Base-by-base conservation (phyloP, 2,888 invertebrate species). In the Sclerodermus sp. region DNA sequence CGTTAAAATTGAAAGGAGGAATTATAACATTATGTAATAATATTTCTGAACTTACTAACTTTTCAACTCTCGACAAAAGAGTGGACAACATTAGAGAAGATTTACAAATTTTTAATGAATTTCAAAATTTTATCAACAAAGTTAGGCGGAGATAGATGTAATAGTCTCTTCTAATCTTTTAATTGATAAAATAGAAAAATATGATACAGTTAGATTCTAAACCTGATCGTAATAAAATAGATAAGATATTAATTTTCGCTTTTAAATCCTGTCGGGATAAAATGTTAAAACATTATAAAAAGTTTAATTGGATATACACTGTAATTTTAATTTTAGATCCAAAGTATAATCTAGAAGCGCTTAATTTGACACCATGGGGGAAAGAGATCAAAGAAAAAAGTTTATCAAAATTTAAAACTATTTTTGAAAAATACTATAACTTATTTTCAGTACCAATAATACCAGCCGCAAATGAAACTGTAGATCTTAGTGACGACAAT, bases 61-160 rank as follows among this genome's bases (percentile, higher is more conserved):
- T 36, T 50, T 42, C 36, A 32, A 30, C 38, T 57, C 14, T 23
- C 6, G 17, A 41, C 51, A 40, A 36, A 44, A 34, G 53, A 56
- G 40, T 57, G 53, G 57, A 23, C 31, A 23, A 16, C 53, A 15
- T 38, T 51, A 9, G 40, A 51, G 40, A 36, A 44, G 49, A 10
- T 57, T 12, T 16, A 49, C 15, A 50, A 57, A 41, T 42, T 44
- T 42, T 42, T 55, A 16, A 42, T 42, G 6, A 30, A 41, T 37
- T 51, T 48, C 14, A 51, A 53, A 47, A 42, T 14, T 18, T 30
- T 49, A 2, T 44, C 51, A n/a, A 54, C 45, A 38, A 38, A 36
- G 18, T 32, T 54, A 57, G 49, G 45, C 32, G 53, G 50, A 47
- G 53, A 61, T 45, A 52, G 55, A 47, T 58, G 23, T 47, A 14